These are phyloP conservation scores for Rhodinocichla rosea DNA, from an alignment of 2,113 vertebrate species.

Conservation along the genomic window DNA sequence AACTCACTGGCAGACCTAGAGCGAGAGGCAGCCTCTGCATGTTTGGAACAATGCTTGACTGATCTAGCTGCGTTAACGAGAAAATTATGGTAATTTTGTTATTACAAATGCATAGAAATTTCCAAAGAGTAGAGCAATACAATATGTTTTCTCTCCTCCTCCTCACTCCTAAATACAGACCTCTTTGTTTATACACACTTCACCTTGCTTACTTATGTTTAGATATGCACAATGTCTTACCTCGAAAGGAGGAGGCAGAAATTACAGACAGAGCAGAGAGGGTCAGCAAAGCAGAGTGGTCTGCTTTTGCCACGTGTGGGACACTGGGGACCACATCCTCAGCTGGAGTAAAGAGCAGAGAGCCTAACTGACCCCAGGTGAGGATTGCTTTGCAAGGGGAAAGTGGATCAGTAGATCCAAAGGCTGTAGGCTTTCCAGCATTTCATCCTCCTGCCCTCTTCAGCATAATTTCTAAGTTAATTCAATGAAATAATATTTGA, in stretches of 20 bases:
- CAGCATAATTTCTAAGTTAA: neutral
- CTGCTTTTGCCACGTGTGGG: rapidly evolving
- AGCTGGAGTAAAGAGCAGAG: neutral
- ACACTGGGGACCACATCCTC: neutral
- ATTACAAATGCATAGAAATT: conserved; percentile 89
- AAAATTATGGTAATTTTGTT: conserved; percentile 89
- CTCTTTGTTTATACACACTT: conserved; percentile 73
- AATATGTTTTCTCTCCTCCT: conserved; percentile 74
- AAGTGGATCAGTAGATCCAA: neutral
- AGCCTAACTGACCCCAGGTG: neutral
- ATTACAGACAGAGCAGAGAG: neutral
- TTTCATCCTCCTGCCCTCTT: neutral
- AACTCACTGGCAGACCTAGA: conserved; percentile 78
- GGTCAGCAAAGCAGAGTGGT: neutral
- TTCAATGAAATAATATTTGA: neutral
- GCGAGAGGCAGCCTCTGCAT: conserved; percentile 64
- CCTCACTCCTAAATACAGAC: conserved; percentile 66
- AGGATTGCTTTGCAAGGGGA: neutral
- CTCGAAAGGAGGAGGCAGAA: neutral
- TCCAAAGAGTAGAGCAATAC: conserved; percentile 78
- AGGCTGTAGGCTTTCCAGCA: neutral
- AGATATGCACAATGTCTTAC: conserved; percentile 1
- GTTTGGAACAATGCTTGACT: conserved; percentile 85
- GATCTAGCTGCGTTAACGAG: conserved; percentile 85
- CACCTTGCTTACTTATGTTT: conserved; percentile 54